Conservation (phyloP, 2,888 invertebrate species). For the Dorcus hopei region DNA sequence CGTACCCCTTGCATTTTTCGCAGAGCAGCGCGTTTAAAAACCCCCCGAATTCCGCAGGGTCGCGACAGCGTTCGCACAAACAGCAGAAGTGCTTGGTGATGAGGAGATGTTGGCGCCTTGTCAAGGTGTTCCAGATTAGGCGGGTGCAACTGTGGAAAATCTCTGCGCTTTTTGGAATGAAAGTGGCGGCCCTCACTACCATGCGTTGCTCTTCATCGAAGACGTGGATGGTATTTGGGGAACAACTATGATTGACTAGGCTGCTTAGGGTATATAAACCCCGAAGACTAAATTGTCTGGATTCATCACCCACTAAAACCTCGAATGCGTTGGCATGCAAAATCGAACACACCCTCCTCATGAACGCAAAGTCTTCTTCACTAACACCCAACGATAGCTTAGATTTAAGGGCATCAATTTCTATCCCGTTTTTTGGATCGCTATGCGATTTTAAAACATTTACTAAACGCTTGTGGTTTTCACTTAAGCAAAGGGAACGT, state of each 20-base stretch:
- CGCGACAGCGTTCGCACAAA: conserved; percentile 62
- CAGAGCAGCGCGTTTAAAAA: conserved; percentile 41
- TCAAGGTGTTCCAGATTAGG: conserved; percentile 65
- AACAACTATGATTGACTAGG: conserved; percentile 68
- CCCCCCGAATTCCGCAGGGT: conserved; percentile 62
- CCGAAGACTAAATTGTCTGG: conserved; percentile 49
- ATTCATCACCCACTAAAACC: conserved; percentile 49
- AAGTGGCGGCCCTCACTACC: conserved; percentile 58
- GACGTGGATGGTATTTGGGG: conserved; percentile 63
- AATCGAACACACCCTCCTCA: conserved; percentile 58
- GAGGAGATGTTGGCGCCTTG: conserved; percentile 59
- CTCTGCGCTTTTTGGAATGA: conserved; percentile 60
- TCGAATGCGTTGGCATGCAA: conserved; percentile 70
- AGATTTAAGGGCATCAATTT: conserved; percentile 56
- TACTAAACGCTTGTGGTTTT: conserved; percentile 55
- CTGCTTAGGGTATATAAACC: conserved; percentile 67
- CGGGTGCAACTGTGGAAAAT: conserved; percentile 66
- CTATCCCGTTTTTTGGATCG: conserved; percentile 55
- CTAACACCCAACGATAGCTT: conserved; percentile 51
- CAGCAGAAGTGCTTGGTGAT: conserved; percentile 69
- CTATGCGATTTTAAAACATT: conserved; percentile 54
- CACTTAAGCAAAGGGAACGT: conserved; percentile 45
- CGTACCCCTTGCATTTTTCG: conserved; percentile 51
- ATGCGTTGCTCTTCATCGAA: conserved; percentile 59
- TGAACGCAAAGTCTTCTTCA: conserved; percentile 56